Base-by-base conservation (phyloP, 1,140 invertebrate genomes). In the Agraylea sexmaculata region DNA sequence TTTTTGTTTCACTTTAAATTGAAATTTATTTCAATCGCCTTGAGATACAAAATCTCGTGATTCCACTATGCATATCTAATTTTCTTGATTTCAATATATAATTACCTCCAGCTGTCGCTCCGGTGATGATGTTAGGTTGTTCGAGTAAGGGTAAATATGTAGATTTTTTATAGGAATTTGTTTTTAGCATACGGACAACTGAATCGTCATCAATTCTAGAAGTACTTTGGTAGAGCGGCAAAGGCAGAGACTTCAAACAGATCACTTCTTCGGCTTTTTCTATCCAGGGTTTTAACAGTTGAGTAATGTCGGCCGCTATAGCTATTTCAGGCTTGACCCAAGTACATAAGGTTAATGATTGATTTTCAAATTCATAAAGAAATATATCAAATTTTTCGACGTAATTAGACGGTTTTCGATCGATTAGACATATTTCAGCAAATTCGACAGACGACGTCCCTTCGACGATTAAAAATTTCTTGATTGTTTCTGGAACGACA, bases 71-170 rank as follows among this genome's bases (percentile, higher is more conserved):
- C 10, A 27, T 23, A 37, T 37, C 7, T 4, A 5, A 6, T 11
- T 1, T 27, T n/a, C 4, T 7, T 25, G 4, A 40, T 32, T 30
- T 25, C n/a, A 16, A 16, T 13, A 11, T 12, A n/a, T 16, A 17
- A 17, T 31, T 42, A 49, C 46, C 46, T 42, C 46, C 50, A 20
- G 46, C 46, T 34, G 46, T 16, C 2, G 49, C 15, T 25, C 50
- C 50, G 18, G 21, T 49, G 6, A 46, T 17, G 23, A 51, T 42
- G 40, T 51, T 51, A 2, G 50, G 50, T 21, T 38, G 31, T 22
- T 49, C 43, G 21, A 51, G 31, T 7, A 32, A 15, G 3, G 33
- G 18, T 3, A 29, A 13, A 13, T 41, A 19, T 30, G 21, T 33
- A 21, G 17, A 32, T 20, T 37, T 22, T n/a, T 40, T 43, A 30